Base-by-base conservation (phyloP, 2,888 invertebrate species). In the Trissonchulus latispiculum region DNA sequence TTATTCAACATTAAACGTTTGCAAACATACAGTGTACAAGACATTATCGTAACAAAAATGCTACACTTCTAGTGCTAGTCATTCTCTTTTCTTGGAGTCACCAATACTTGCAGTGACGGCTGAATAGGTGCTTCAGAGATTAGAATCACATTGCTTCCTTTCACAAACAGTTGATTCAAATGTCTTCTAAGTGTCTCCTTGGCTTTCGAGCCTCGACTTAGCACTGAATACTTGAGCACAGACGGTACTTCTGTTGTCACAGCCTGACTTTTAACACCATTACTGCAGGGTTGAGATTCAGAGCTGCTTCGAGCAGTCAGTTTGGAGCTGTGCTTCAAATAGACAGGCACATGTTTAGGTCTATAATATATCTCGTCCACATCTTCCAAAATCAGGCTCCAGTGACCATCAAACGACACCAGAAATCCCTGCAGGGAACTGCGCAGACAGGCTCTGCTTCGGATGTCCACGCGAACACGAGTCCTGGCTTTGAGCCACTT, bases 391-490 rank as follows among this genome's bases (percentile, higher is more conserved):
- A 84, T 81, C 78, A 96, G 83, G 85, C 96, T 96, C 91, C 93
- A 94, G 83, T 94, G 93, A 82, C 91, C 93, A 85, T 96, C 96
- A 84, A 92, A 96, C 1, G 91, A 91, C 29, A 89, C 87, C 35
- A 95, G 84, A 77, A 88, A 90, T 0, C 91, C 96, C 36, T 73
- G 59, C 61, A 77, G 69, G 8, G 76, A 71, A 31, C 72, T 72
- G 23, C 72, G 72, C 2, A 72, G 2, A 18, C 31, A 2, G 2
- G 36, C 36, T 28, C 72, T 2, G 76, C 85, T 82, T 15, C 85
- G 78, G 36, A 80, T 37, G 23, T 28, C 31, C 36, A 70, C 32
- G 15, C 36, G 31, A 31, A 70, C 29, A 2, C 29, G 3, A 8
- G 28, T 37, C 2, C 36, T 8, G 29, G 36, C 29, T 35, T 31